Percentiles rank a stretch among this genome's conserved stretches.
Conservation (phyloP, 2,113 vertebrate genomes). For the Tamias sibiricus region DNA sequence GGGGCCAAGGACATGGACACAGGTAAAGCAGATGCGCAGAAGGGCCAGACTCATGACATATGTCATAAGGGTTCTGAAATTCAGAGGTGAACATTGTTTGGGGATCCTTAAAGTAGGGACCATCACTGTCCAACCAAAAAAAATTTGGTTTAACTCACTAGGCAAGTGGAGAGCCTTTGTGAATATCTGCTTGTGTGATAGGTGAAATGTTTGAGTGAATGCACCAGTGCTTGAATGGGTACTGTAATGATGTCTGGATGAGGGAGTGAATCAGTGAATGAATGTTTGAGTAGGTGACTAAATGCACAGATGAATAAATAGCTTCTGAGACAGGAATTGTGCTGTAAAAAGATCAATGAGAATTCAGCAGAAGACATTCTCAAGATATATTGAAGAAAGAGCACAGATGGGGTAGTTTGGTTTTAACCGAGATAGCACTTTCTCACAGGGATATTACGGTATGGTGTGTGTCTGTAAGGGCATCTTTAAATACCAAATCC, state of each 20-base stretch:
- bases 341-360: slow-evolving; percentile 33
- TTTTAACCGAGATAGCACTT: slow-evolving; percentile 26
- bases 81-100: neutral
- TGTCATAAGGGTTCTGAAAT: neutral
- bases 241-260: neutral
- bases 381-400: neutral
- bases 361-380: neutral
- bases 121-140: neutral
- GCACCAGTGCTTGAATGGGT: neutral
- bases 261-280: neutral
- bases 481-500: neutral
- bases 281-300: neutral
- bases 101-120: neutral
- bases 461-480: neutral
- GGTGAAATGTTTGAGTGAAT: neutral
- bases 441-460: neutral
- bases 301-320: slow-evolving; percentile 1
- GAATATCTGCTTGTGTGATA: neutral
- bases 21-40: neutral
- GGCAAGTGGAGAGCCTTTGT: slow-evolving; percentile 1
- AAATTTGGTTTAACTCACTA: neutral
- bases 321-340: neutral
- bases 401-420: neutral
- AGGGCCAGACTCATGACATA: neutral
- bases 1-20: neutral